phyloP scores from a whole-genome alignment of 2,888 invertebrate genomes.

The Dione vanillae region DNA sequence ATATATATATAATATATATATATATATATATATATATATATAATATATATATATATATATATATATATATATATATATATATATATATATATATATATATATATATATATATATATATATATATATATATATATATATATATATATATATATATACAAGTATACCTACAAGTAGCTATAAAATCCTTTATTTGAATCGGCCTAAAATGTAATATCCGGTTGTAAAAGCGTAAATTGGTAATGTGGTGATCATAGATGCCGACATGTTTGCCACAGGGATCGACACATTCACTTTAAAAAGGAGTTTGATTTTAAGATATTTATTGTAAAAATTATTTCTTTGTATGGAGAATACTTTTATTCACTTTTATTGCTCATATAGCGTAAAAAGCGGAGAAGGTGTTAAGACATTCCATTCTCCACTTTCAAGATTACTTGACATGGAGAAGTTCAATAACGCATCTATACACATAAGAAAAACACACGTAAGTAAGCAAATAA shows the following conservation, averaged over 20 bases:
- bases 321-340: not conserved
- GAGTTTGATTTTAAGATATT: too few relatives aligned
- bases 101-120: not conserved
- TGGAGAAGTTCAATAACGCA: too few relatives aligned
- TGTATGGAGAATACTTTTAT: not conserved
- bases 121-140: not conserved
- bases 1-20: too few relatives aligned
- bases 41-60: not conserved
- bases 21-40: not conserved
- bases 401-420: too few relatives aligned
- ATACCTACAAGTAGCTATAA: conserved; percentile 4
- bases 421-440: too few relatives aligned
- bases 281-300: conserved; percentile 12
- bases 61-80: not conserved
- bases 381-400: too few relatives aligned
- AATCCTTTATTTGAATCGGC: conserved; percentile 1
- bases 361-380: too few relatives aligned
- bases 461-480: too few relatives aligned
- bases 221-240: conserved; percentile 60
- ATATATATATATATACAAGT: not conserved
- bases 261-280: conserved; percentile 51
- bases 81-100: not conserved
- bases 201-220: conserved; percentile 29
- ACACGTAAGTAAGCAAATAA: too few relatives aligned
- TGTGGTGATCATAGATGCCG: conserved; percentile 60